Base-by-base conservation (phyloP, 2,888 invertebrate genomes). In the Drosophila kambysellisi region DNA sequence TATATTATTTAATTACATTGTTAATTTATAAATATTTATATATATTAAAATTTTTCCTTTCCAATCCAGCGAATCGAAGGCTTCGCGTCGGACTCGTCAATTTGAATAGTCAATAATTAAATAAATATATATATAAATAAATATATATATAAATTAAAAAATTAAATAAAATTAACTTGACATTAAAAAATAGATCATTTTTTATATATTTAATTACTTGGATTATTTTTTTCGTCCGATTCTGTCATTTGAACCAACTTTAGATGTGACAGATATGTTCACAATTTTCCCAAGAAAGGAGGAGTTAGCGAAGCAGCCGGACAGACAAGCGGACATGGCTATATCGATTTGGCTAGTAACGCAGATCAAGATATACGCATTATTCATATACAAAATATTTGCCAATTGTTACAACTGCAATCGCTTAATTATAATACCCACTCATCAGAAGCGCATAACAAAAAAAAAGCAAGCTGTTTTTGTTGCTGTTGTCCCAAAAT, bases 401-500 rank as follows among this genome's bases (percentile, higher is more conserved):
- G 6, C 33, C 48, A 51, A 59, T 7, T 15, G 48, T 66, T 29
- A 9, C 56, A 65, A 11, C 3, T 25, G 25, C 7, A 4, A 20
- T 3, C 3, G 8, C 51, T 17, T 3, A 52, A 37, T 15, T 43
- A 37, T 25, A 32, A 43, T 43, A 9, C 51, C 52, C 54, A n/a
- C 7, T 41, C 11, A 0, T 15, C 29, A 37, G 25, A 15, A 52
- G 30, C 25, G 33, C 30, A 33, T 20, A 35, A 15, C 20, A 3
- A 53, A 30, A 35, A 37, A 37, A 41, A 51, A 60, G 33, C 29
- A 56, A 56, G 30, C 11, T 48, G 17, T 12, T 43, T 30, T 51
- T 33, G 41, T 59, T 66, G 74, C 54, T 70, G 30, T 65, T 67
- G 67, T 58, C 64, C 81, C 73, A 59, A 83, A 87, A 85, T 79